Evolutionary conservation across 2,113 vertebrate species (phyloP), one percentile per base, ranked within the genome.

Genomic region (Kryptolebias marmoratus): DNA sequence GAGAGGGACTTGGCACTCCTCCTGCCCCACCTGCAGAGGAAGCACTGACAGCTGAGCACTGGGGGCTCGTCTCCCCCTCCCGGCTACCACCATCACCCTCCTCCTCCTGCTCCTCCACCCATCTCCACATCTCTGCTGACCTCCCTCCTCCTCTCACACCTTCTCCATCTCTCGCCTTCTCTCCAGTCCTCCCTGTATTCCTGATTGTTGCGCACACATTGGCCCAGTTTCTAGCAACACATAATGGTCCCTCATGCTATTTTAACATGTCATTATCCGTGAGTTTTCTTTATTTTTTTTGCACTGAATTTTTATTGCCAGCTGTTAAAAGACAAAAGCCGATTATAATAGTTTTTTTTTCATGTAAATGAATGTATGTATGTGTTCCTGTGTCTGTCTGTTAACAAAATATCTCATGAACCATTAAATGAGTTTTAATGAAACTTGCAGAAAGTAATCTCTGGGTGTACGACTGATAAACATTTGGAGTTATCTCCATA

Each of bases 11-110:
- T 94, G 93, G 93, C 93, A 88, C 89, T 88, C 79, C 74, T 91
- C 84, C 75, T 85, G 80, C 85, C 89, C 93, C 94, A 95, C 94
- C 94, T 95, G 94, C 94, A 93, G 93, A 94, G 94, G 94, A 95
- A 95, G 91, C 88, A 73, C 87, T 87, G 92, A 92, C 93, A 94
- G 94, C 93, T 94, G 94, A 94, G 86, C 85, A 79, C 85, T 71
- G 81, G 79, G 90, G 77, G 83, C 82, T 89, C 80, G 71, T 76
- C 82, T 30, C 80, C 57, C 82, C 39, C 39, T 42, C 9, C 39
- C 39, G 1, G 39, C 39, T 42, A 42, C 39, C 39, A 36, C 36
- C 77, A 63, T 80, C 86, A 75, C 71, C 85, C 82, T 68, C 80
- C 83, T 75, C 78, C 79, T 85, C 83, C 82, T 74, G 72, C 86